Percentiles rank a stretch among this genome's conserved stretches.
Evolutionary conservation across 2,888 invertebrate genomes (phyloP).

Genomic region (Trisateles emortualis): DNA sequence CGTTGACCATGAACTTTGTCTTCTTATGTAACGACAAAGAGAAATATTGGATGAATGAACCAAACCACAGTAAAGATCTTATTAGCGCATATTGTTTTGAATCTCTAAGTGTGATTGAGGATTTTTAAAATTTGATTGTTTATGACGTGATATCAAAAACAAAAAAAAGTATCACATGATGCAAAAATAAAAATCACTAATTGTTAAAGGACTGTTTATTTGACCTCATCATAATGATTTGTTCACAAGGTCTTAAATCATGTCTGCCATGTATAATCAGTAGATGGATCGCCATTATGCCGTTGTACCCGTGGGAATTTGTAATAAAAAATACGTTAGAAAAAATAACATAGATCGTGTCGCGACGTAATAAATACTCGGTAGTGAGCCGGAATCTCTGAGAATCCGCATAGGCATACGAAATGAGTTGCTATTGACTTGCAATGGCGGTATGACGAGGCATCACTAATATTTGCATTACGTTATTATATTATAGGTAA

Average conservation of each 20-base stretch:
- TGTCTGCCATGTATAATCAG: constrained; percentile 51
- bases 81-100: constrained; percentile 26
- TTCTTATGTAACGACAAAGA: constrained; percentile 70
- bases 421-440: constrained; percentile 55
- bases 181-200: background rate
- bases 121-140: constrained; percentile 1
- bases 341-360: constrained; percentile 65
- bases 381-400: constrained; percentile 76
- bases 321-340: constrained; percentile 62
- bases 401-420: constrained; percentile 69
- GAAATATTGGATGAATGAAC: constrained; percentile 61
- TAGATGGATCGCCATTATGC: constrained; percentile 64
- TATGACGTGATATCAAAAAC: background rate
- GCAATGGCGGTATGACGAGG: constrained; percentile 46
- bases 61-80: constrained; percentile 33
- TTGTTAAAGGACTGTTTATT: constrained; percentile 10
- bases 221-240: constrained; percentile 35
- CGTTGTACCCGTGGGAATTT: constrained; percentile 76
- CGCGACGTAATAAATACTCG: constrained; percentile 67
- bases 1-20: constrained; percentile 77
- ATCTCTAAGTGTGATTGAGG: background rate
- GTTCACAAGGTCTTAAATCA: constrained; percentile 33
- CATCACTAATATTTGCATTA: constrained; percentile 50
- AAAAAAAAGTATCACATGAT: background rate
- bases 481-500: background rate